Percentiles rank a stretch among this genome's conserved stretches.
phyloP scores from a whole-genome alignment of 92 coral and sea anemone species.

The Scolanthus callimorphus region DNA sequence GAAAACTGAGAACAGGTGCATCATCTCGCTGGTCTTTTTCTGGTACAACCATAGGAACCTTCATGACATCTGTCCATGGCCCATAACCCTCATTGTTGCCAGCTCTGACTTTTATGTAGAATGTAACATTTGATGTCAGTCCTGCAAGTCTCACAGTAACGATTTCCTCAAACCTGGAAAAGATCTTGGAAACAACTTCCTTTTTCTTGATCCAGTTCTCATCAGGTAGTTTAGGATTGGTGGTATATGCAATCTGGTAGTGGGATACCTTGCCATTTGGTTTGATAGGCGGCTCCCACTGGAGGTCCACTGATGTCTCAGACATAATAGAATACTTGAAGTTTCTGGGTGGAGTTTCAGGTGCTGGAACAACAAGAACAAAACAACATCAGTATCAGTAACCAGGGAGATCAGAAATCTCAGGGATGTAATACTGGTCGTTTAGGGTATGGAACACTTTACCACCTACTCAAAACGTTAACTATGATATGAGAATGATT shows the following conservation, averaged over 20 bases:
- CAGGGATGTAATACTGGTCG: too few relatives aligned
- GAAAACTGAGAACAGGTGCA: constrained; percentile 25
- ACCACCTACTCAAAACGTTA: too few relatives aligned
- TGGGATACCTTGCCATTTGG: constrained; percentile 63
- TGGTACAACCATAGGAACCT: constrained; percentile 25
- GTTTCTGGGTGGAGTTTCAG: constrained; percentile 62
- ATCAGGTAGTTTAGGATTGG: constrained; percentile 42
- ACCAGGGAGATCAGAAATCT: too few relatives aligned
- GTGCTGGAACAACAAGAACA: constrained; percentile 45
- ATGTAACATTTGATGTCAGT: constrained; percentile 40
- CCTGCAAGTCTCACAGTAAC: constrained; percentile 6
- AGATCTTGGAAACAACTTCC: constrained; percentile 4
- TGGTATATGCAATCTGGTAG: constrained; percentile 56
- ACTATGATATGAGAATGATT: too few relatives aligned
- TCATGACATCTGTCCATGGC: constrained; percentile 37
- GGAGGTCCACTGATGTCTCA: constrained; percentile 21
- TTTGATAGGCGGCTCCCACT: constrained; percentile 67
- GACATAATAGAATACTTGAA: constrained; percentile 33
- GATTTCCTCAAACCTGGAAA: constrained; percentile 14
- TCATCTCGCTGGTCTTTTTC: constrained; percentile 3
- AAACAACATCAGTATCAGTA: too few relatives aligned
- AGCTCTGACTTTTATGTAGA: constrained; percentile 61
- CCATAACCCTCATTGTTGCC: constrained; percentile 64
- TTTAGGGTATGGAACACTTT: too few relatives aligned
- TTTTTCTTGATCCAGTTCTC: constrained; percentile 14